Base-by-base conservation (phyloP, 2,797 vertebrate genomes). In the Pseudocheirus occidentalis region DNA sequence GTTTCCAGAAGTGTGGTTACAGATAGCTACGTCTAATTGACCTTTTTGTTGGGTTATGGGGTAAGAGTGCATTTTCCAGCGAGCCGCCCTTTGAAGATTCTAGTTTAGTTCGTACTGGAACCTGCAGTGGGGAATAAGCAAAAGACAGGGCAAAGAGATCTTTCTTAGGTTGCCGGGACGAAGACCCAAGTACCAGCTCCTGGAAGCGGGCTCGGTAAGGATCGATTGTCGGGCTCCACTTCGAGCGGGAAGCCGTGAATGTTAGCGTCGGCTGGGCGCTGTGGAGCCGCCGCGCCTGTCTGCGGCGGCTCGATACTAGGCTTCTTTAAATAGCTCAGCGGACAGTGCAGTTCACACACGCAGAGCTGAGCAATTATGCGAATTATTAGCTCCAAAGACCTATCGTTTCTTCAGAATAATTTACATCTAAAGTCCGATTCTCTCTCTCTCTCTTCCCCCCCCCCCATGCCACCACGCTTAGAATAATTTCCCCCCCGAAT, bases 151-250 rank as follows among this genome's bases (percentile, higher is more conserved):
- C 21, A 40, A 0, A 46, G 24, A 87, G 40, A 87, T 50, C 73
- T 73, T 97, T 97, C 97, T 95, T 96, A 97, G 97, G 97, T 97
- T 97, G 34, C 24, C 53, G 0, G 55, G 73, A 66, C 46, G 21
- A 81, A 87, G 62, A 62, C 54, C 4, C 52, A 46, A 3, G 94
- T 96, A 92, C 81, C 59, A 4, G 92, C 94, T 87, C 4, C 0
- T 81, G 73, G 73, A 81, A 81, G 40, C 21, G n/a, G 40, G 40
- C 21, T 81, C 40, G 46, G 40, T 24, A 87, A 87, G 73, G 73
- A 87, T 87, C 73, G 73, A 87, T 87, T 87, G 73, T 46, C 73
- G 9, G 94, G 90, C 91, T 95, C 95, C 13, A 93, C 94, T 95
- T 59, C 21, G 57, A 1, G 94, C 55, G 46, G 81, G 56, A 90